Evolutionary conservation across 2,797 vertebrate species (phyloP), one percentile per base, ranked within the genome.

Genomic region (Acanthornis magna): DNA sequence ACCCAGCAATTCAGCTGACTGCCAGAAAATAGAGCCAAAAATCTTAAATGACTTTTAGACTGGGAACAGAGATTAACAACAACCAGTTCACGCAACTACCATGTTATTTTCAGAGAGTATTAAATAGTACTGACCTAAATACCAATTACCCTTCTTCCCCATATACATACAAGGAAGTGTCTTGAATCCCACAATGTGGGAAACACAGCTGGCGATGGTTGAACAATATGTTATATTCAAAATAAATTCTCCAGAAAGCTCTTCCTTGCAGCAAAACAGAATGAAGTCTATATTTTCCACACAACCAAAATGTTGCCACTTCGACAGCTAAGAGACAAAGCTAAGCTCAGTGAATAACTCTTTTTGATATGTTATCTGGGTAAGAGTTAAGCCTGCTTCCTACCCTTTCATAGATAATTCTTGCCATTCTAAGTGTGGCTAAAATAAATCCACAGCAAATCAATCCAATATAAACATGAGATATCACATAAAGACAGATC

Each of bases 51-150:
- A 30, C 85, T 92, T 84, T 81, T 63, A 88, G 60, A 91, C 48
- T 74, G 54, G 57, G 45, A 90, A 86, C 87, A 91, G 71, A 94
- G 73, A 96, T 92, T 79, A 94, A 40, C 21, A 86, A 78, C 67
- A 86, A 85, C 67, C 79, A 80, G 77, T 86, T 93, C 83, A 87
- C 80, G 50, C n/a, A 62, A 79, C 12, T 47, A 47, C 66, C 45
- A 19, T 54, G 60, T 70, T 93, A 84, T 86, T 94, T 93, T 74
- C 74, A 90, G 40, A 88, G 38, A 70, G 30, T n/a, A 85, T 91
- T 76, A 70, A 82, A 88, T 81, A 55, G 62, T 42, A 88, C 53
- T 86, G 74, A 88, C 86, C 94, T 93, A 75, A 94, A 82, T 57
- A 87, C 32, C 81, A 92, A 76, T 92, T 87, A 82, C 67, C 74